A percentile compares a stretch with the other conserved stretches of the same genome.
phyloP scores from a whole-genome alignment of 2,888 invertebrate genomes.

The Oxyscelio sp. region DNA sequence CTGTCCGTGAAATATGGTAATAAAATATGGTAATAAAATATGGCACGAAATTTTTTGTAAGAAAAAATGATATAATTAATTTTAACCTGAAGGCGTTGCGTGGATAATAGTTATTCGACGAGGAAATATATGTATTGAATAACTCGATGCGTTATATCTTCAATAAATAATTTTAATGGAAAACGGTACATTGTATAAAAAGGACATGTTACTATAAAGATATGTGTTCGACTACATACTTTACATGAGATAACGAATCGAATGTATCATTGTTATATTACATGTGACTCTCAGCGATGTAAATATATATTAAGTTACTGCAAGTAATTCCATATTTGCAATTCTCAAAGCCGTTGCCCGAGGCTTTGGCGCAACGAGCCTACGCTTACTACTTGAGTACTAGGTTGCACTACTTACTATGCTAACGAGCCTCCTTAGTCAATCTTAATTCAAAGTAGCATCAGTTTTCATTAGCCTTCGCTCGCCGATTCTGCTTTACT shows the following conservation, averaged over 20 bases:
- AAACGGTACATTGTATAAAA: background rate
- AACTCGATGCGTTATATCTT: background rate
- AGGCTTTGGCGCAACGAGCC: slow-evolving; percentile 82
- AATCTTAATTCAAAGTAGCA: slow-evolving; percentile 74
- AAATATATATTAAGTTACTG: slow-evolving; percentile 71
- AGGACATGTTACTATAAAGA: background rate
- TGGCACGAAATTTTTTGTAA: too few relatives aligned
- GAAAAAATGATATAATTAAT: slow-evolving; percentile 22
- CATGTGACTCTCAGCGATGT: slow-evolving; percentile 42
- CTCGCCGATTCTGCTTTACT: slow-evolving; percentile 53
- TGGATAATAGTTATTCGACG: background rate
- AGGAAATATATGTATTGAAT: background rate
- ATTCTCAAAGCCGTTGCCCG: slow-evolving; percentile 84
- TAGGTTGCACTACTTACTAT: slow-evolving; percentile 73
- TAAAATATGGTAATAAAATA: too few relatives aligned
- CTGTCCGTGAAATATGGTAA: slow-evolving; percentile 14
- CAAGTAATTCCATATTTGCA: slow-evolving; percentile 79
- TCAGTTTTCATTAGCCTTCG: slow-evolving; percentile 76
- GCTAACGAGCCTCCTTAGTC: slow-evolving; percentile 75
- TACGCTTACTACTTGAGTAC: slow-evolving; percentile 68
- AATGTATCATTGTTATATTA: slow-evolving; percentile 50
- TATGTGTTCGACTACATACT: background rate
- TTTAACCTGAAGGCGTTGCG: slow-evolving; percentile 36
- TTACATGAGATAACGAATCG: slow-evolving; percentile 26
- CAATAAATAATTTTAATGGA: background rate